Evolutionary conservation across 2,797 vertebrate species (phyloP), one percentile per base, ranked within the genome.

Genomic region (Lepus oiostolus): DNA sequence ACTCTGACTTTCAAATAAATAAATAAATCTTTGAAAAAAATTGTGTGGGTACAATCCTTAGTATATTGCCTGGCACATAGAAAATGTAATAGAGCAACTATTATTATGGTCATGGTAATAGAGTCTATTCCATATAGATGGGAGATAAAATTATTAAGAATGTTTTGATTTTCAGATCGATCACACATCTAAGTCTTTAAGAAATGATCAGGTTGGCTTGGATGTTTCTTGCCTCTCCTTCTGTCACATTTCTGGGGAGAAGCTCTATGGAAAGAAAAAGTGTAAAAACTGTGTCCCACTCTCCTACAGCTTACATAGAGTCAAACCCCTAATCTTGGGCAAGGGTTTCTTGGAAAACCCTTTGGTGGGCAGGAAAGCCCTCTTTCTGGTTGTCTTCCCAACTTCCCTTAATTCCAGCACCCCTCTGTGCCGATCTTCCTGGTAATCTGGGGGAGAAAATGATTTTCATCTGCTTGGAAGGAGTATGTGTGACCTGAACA

Each of bases 381-480:
- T 70, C 79, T 80, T 82, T 82, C 65, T 42, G 47, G 19, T 65
- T 52, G 50, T 60, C 60, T 94, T 91, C 67, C 72, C 30, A 9
- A 16, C 17, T 76, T 85, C 54, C 75, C 62, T 71, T 54, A 35
- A 72, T 76, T 85, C 80, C 88, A 65, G 85, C 21, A 62, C 76
- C 50, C 88, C 38, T 63, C 65, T 67, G 76, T 86, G 83, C 68
- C 0, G 30, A 63, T 32, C 60, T 82, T 68, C 54, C n/a, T 14
- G 38, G 58, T 52, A 76, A 82, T 65, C 62, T 62, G 82, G 94
- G 42, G 47, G 52, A 76, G 76, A 91, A 88, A 74, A 2, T 42
- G 95, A 68, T 85, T 95, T 92, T 93, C 28, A 74, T 35, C 91
- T 63, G 72, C 79, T 38, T 60, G 85, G 77, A 85, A 95, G 81